Evolutionary conservation across 2,113 vertebrate species (phyloP).

Genomic region (Pterocles burchelli): DNA sequence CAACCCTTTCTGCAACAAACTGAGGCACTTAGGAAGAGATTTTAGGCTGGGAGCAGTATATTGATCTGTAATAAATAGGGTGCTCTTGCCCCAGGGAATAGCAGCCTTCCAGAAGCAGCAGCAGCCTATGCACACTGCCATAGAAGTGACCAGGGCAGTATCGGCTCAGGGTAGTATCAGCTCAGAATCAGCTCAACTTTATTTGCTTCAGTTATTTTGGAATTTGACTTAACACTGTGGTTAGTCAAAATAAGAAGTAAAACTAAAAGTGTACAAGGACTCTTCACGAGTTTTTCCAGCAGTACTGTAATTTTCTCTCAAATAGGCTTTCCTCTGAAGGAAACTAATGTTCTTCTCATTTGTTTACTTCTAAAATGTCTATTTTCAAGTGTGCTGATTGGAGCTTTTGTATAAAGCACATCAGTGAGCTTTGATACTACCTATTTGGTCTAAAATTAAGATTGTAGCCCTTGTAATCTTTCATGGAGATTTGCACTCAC

Average conservation of each 20-base stretch:
- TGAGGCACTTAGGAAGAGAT: background rate
- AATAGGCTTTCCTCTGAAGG: background rate
- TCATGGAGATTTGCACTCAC: background rate
- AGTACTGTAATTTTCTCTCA: background rate
- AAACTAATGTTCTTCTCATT: constrained; percentile 13
- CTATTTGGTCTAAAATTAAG: constrained; percentile 7
- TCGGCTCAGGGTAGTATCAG: accelerated
- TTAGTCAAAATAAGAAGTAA: background rate
- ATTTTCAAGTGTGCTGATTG: background rate
- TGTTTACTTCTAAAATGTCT: background rate
- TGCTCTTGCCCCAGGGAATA: background rate
- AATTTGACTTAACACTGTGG: background rate
- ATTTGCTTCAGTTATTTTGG: background rate
- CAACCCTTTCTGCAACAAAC: background rate
- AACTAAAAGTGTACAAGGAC: background rate
- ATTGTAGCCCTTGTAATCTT: background rate
- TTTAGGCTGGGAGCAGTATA: background rate
- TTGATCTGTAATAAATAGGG: background rate
- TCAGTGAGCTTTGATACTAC: background rate
- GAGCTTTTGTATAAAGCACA: background rate
- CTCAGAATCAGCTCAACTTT: background rate
- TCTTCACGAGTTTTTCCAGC: background rate
- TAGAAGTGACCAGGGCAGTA: background rate
- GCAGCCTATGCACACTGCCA: background rate
- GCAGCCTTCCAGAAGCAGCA: background rate